Base-by-base conservation (phyloP, 1,140 invertebrate genomes). In the Caenorhabditis latens region DNA sequence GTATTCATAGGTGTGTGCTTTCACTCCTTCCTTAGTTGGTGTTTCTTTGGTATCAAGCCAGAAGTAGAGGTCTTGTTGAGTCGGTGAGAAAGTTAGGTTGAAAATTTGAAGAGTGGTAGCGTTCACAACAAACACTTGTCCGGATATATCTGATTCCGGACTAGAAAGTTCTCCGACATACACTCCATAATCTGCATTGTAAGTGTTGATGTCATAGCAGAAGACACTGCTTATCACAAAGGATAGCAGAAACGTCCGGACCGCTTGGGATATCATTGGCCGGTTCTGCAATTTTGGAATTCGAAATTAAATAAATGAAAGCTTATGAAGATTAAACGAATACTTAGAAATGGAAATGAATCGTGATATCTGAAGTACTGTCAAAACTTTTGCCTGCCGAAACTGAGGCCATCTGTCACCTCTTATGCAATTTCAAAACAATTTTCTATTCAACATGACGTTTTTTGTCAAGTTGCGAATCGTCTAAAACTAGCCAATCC, bases 1-100 rank as follows among this genome's bases (percentile, higher is more conserved):
- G 84, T 86, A 92, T 88, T 92, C 92, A 75, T 83, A 91, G n/a
- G 91, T 91, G n/a, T 90, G 88, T n/a, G 92, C 58, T 55, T 92
- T 90, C 5, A 92, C 32, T 79, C 92, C 91, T 63, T 92, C 89
- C 40, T 87, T 88, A 40, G 91, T 90, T 9, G 92, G 91, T 40
- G 85, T 42, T 40, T 90, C 88, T 42, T 88, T 89, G 11, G 55
- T 86, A 50, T 92, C 91, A n/a, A 92, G 57, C 92, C 92, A 92
- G 83, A 92, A 92, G 87, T 92, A 92, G 11, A 91, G 86, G 67
- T 92, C 91, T 92, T 90, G 65, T 88, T 58, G 21, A 82, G 13
- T 32, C 11, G 55, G 61, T 19, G 19, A 89, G 84, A 88, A 90
- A 14, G 86, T 90, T 48, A 91, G 89, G 53, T 90, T 89, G 63